A percentile compares a stretch with the other conserved stretches of the same genome.
Conservation (phyloP, 2,113 vertebrate genomes). For the Chrysemys picta region DNA sequence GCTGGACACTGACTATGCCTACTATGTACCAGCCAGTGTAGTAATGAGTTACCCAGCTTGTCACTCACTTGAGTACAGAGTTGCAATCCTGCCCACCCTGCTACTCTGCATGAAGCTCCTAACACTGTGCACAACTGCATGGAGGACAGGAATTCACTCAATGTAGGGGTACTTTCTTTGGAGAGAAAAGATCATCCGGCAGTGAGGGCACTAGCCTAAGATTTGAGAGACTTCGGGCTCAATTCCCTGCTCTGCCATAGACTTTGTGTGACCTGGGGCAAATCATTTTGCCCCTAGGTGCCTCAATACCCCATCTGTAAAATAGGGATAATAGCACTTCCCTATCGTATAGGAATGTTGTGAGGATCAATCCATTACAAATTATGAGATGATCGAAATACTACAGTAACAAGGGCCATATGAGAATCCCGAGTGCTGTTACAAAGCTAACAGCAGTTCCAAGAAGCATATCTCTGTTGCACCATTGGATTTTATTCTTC, state of each 20-base stretch:
- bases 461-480: background rate
- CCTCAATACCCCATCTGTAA: background rate
- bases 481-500: background rate
- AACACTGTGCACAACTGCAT: background rate
- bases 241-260: background rate
- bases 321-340: background rate
- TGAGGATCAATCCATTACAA: background rate
- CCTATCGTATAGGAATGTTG: background rate
- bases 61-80: background rate
- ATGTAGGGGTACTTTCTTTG: background rate
- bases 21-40: background rate
- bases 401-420: background rate
- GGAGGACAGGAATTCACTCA: background rate
- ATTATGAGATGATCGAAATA: background rate
- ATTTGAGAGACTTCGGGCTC: background rate
- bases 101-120: background rate
- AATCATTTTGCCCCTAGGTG: background rate
- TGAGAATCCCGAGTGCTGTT: background rate
- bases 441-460: background rate
- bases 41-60: fast-evolving
- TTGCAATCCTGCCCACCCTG: background rate
- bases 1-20: background rate
- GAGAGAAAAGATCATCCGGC: background rate
- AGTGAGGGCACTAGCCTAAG: background rate
- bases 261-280: background rate